Evolutionary conservation across 2,888 invertebrate genomes (phyloP), one percentile per base, ranked within the genome.

Genomic region (Melanostoma mellinum): DNA sequence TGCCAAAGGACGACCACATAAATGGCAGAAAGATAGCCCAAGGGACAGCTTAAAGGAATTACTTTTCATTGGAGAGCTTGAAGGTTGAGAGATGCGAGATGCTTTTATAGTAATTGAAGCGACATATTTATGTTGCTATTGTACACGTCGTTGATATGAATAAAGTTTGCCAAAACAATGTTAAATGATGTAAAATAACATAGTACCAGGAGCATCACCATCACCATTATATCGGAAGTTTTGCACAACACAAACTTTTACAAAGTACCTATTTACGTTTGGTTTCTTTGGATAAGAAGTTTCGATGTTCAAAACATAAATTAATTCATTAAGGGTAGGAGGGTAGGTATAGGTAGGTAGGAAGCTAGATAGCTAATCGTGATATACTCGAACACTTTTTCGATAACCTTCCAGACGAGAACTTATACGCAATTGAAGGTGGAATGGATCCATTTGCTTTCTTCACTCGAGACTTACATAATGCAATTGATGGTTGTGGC

Each of bases 1-100:
- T 36, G 46, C 60, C 58, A 63, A 61, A 55, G 8, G 44, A 58
- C 61, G 20, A 67, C 36, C 56, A 56, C 77, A 72, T 63, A 72
- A 65, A 65, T 53, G 65, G n/a, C 38, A 72, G 52, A 38, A 65
- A 6, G 46, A 60, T 65, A 46, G 72, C 63, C 56, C 42, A 36
- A 52, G 71, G 77, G 56, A 61, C 77, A 65, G 44, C 71, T 78
- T 65, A 78, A 63, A 71, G 63, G 72, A 72, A 78, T 78, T 78
- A 67, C 77, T 78, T 72, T 65, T 67, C 77, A 71, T 71, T 71
- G 20, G 20, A 63, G 69, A 6, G 55, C 65, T 58, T 36, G 20
- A 40, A 72, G 20, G 56, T 67, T 63, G 65, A 44, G 32, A 44
- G 65, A 78, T 46, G 36, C 44, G 52, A 65, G 38, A 63, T 72